Evolutionary conservation across 2,113 vertebrate species (phyloP).

Genomic region (Nothobranchius kuhntae): DNA sequence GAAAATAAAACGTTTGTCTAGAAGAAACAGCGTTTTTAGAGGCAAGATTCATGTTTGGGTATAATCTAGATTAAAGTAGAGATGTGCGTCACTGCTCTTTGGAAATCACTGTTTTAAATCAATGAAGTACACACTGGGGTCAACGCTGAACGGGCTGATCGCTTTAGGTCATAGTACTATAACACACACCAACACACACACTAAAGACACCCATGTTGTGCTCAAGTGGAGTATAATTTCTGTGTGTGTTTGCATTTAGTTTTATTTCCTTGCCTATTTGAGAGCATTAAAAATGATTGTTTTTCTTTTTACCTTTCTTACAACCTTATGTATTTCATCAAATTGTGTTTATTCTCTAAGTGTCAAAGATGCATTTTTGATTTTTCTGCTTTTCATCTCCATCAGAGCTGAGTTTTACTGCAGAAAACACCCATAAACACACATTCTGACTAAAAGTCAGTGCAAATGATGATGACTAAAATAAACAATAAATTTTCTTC

Average conservation of each 20-base stretch:
- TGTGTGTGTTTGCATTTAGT: background rate
- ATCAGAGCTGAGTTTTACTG: too few relatives aligned
- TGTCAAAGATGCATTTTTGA: too few relatives aligned
- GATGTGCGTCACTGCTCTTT: slow-evolving; percentile 70
- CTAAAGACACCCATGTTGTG: background rate
- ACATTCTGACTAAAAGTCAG: background rate
- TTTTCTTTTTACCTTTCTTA: too few relatives aligned
- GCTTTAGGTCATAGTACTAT: background rate
- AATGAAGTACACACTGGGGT: slow-evolving; percentile 60
- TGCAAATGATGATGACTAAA: background rate
- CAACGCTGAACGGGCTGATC: slow-evolving; percentile 24
- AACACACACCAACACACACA: background rate
- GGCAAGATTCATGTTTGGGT: slow-evolving; percentile 61
- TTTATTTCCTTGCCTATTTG: background rate
- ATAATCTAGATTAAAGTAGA: slow-evolving; percentile 76
- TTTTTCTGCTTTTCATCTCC: too few relatives aligned
- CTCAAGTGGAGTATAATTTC: too few relatives aligned
- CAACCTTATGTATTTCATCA: too few relatives aligned
- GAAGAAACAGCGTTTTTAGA: slow-evolving; percentile 63
- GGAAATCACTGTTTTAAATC: slow-evolving; percentile 67
- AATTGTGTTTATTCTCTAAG: too few relatives aligned
- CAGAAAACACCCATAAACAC: background rate
- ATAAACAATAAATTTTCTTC: too few relatives aligned
- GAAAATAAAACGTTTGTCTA: slow-evolving; percentile 37
- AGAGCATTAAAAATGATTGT: background rate